Base-by-base conservation (phyloP, 2,113 vertebrate genomes). In the Pelvicachromis taeniatus region DNA sequence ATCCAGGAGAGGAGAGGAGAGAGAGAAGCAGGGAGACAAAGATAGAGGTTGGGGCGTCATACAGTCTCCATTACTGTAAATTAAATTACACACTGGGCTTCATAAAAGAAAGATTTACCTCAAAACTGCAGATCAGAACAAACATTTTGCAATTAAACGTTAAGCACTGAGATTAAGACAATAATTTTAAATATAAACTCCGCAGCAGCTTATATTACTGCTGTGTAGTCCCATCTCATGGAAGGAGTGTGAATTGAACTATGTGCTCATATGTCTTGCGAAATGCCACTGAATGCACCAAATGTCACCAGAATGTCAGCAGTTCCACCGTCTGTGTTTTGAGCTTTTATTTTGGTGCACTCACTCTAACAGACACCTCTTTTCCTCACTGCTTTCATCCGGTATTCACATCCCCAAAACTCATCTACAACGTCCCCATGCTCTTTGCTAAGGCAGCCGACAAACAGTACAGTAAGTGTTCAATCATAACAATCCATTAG, bases 231-330 rank as follows among this genome's bases (percentile, higher is more conserved):
- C 65, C 33, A 50, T 59, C 61, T 89, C 80, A 33, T 31, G 63
- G 26, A 55, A 79, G 77, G 45, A 83, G 84, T 77, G 56, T 48
- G 84, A 87, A 77, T 73, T 78, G 26, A 77, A 70, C 77, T 88
- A 87, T 87, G 56, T 82, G 85, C 89, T 93, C 85, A 48, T 91
- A 88, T 82, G 83, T 94, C 92, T 89, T 84, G 65, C 5, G 17
- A 95, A 95, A 95, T 94, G 92, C 92, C 94, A 94, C 78, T 55
- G 70, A 89, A 88, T 70, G 33, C 87, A 86, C 92, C 88, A 95
- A 95, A 95, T 94, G 95, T 93, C 95, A 95, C 80, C 56, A 59
- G 94, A 95, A 95, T 95, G 94, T 94, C 94, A 95, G 88, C 87
- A 91, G 70, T 85, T 92, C 88, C 88, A 78, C 90, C 16, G 65